Base-by-base conservation (phyloP, 37 sponge, comb jelly and placozoan genomes). In the Hexactinellida sp. region DNA sequence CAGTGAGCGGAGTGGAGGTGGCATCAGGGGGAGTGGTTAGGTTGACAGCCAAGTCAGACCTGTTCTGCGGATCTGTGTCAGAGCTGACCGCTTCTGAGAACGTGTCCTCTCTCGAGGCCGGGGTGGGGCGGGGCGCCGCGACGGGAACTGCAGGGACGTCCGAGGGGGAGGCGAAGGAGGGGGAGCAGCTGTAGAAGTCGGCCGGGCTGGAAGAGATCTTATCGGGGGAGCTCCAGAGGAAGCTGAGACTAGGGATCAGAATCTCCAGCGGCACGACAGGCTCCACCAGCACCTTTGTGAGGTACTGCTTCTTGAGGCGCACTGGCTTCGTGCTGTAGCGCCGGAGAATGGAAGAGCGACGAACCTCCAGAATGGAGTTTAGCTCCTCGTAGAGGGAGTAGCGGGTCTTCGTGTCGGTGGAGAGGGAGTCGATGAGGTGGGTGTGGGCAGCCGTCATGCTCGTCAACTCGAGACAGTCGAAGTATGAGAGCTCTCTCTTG, bases 291-390 rank as follows among this genome's bases (percentile, higher is more conserved):
- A 63, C 76, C 34, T 63, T 63, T 3, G 76, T 63, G 32, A 63
- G 34, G 76, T 63, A 63, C 76, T 63, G 76, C 76, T 63, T 63
- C 76, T 63, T 63, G 76, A 63, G 76, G 34, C 76, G 76, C 25
- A 63, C 76, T n/a, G 21, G 76, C 76, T 63, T 63, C 5, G 28
- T n/a, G 76, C 76, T 63, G 76, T 63, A 63, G 34, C 76, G 76
- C 28, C 76, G 25, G 25, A 63, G 76, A n/a, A 63, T 63, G 25
- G 76, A 63, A 63, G 76, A 63, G 76, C 76, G 76, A n/a, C 76
- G 76, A n/a, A 63, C 76, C 34, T 63, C 76, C 5, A 63, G 76
- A n/a, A 63, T 63, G 34, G 76, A 63, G 34, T 63, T 63, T 10
- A 63, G 76, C 76, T 63, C 76, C 34, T 63, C 76, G 34, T 63